These are phyloP conservation scores for Philypnodon macrostomus DNA, from an alignment of 2,797 vertebrate species.

Conservation along the genomic window DNA sequence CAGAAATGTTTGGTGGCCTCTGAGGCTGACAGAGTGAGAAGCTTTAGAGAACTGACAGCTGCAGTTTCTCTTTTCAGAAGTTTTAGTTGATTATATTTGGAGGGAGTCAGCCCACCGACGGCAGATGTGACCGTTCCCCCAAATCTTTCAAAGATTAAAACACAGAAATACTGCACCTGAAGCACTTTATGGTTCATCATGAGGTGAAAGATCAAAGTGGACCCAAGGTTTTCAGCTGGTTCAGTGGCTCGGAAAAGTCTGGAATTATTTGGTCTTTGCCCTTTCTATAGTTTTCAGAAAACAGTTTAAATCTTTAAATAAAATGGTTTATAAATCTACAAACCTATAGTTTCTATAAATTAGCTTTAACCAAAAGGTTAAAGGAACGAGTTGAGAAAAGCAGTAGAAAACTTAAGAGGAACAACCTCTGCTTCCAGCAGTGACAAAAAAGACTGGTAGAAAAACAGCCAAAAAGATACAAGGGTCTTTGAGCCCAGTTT, in stretches of 20 bases:
- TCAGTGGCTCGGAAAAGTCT: conserved; percentile 24
- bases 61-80: conserved; percentile 3
- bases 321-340: conserved; percentile 64
- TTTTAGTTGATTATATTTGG: neutral
- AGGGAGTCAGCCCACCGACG: conserved; percentile 19
- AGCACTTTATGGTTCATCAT: conserved; percentile 9
- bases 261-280: conserved; percentile 37
- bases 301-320: conserved; percentile 57
- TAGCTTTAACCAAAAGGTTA: conserved; percentile 47
- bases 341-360: conserved; percentile 64
- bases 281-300: conserved; percentile 31
- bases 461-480: conserved; percentile 40
- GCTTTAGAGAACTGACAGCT: neutral
- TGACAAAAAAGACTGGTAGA: conserved; percentile 59
- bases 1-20: conserved; percentile 15
- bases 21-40: conserved; percentile 1
- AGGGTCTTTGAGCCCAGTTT: conserved; percentile 34
- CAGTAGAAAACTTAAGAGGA: conserved; percentile 62
- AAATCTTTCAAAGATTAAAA: conserved; percentile 4
- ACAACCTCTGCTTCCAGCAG: conserved; percentile 48
- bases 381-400: conserved; percentile 34
- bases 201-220: conserved; percentile 27
- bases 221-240: conserved; percentile 34
- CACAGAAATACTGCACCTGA: conserved; percentile 19
- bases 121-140: conserved; percentile 12